phyloP scores from a whole-genome alignment of 2,797 vertebrate genomes.

The Lophius americanus region DNA sequence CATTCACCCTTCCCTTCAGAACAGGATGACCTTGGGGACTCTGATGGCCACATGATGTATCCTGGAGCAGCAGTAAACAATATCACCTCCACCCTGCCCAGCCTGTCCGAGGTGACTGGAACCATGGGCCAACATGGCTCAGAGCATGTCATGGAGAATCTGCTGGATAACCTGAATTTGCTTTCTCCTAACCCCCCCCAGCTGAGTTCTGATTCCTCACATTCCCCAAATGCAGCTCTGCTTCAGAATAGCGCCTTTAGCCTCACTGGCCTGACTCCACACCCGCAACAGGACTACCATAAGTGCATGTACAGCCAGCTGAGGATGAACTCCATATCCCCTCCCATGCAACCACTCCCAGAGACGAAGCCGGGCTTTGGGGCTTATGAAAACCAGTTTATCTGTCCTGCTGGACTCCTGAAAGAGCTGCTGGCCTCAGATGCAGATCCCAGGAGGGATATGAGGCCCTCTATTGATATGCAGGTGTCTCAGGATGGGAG shows the following conservation, averaged over 20 bases:
- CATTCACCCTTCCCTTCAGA: conserved; percentile 94
- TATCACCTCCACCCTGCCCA: conserved; percentile 91
- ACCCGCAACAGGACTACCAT: conserved; percentile 87
- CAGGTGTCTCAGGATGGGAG: conserved; percentile 82
- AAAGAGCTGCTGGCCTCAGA: conserved; percentile 93
- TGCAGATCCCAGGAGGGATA: conserved; percentile 84
- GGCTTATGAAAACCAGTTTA: conserved; percentile 85
- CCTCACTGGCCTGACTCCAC: conserved; percentile 80
- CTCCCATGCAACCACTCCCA: conserved; percentile 87
- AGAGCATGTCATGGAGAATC: conserved; percentile 92
- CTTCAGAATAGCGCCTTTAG: conserved; percentile 88
- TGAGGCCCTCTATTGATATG: conserved; percentile 83
- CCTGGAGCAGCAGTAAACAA: conserved; percentile 83
- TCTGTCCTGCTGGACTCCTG: conserved; percentile 87
- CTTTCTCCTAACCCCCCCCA: conserved; percentile 87
- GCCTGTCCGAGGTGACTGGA: conserved; percentile 91
- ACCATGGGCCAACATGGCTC: conserved; percentile 75
- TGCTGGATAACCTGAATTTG: conserved; percentile 95
- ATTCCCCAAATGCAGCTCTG: conserved; percentile 85
- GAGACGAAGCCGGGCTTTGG: conserved; percentile 87
- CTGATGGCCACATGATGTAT: conserved; percentile 91
- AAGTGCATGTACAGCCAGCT: conserved; percentile 89
- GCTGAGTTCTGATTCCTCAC: conserved; percentile 80
- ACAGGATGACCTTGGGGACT: conserved; percentile 90
- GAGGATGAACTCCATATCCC: conserved; percentile 84